Conservation (phyloP, 2,797 vertebrate genomes). For the Sandelia bainsii region DNA sequence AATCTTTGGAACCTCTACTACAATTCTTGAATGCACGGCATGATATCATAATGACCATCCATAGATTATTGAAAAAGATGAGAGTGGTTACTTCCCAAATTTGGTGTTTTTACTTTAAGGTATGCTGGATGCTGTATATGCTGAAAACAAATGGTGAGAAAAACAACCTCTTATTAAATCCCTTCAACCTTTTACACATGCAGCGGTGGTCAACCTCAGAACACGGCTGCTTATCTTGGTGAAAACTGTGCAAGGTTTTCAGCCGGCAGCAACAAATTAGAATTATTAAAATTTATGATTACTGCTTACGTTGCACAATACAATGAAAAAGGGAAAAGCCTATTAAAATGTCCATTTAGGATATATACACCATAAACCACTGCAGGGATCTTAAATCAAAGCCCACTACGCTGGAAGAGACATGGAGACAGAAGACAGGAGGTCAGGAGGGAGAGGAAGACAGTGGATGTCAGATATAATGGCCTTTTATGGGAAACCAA, state of each 20-base stretch:
- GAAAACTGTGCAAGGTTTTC: slow-evolving; percentile 57
- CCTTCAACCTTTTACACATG: background rate
- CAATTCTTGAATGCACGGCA: background rate
- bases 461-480: slow-evolving; percentile 39
- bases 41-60: background rate
- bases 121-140: background rate
- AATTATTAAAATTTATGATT: slow-evolving; percentile 76
- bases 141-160: slow-evolving; percentile 1
- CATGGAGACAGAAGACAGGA: slow-evolving; percentile 57
- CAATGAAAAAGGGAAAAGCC: slow-evolving; percentile 60
- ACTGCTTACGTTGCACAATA: slow-evolving; percentile 75
- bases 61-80: background rate
- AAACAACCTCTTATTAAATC: slow-evolving; percentile 15
- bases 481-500: slow-evolving; percentile 58
- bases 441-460: slow-evolving; percentile 55
- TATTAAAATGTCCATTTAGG: slow-evolving; percentile 75
- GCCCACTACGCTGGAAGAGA: slow-evolving; percentile 38
- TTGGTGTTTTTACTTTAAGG: slow-evolving; percentile 17
- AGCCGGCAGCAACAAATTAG: slow-evolving; percentile 69
- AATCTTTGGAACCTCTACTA: background rate
- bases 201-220: slow-evolving; percentile 23
- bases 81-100: slow-evolving; percentile 6
- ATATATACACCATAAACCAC: slow-evolving; percentile 71
- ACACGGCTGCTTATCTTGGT: slow-evolving; percentile 40
- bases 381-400: slow-evolving; percentile 74